A percentile compares a stretch with the other conserved stretches of the same genome.
Evolutionary conservation across 2,113 vertebrate species (phyloP).

Genomic region (Phycodurus eques): DNA sequence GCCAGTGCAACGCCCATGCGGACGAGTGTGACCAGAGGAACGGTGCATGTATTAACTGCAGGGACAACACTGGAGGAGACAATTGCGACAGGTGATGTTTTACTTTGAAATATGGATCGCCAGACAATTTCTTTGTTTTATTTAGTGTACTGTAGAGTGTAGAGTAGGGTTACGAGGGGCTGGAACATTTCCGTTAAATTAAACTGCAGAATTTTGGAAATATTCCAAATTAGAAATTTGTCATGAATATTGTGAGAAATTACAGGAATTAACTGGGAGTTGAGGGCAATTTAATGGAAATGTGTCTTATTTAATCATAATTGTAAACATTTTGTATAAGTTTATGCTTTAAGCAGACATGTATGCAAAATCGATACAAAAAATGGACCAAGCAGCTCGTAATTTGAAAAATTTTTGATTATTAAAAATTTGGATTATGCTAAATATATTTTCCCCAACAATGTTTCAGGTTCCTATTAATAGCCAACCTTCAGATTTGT

Average conservation of each 20-base stretch:
- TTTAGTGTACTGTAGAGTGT: background rate
- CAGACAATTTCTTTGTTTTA: background rate
- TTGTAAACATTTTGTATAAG: background rate
- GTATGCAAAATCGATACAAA: too few species aligned
- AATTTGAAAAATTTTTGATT: too few species aligned
- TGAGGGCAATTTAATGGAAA: background rate
- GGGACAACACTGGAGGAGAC: constrained; percentile 84
- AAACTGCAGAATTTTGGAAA: too few species aligned
- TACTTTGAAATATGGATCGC: background rate
- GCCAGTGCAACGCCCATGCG: constrained; percentile 85
- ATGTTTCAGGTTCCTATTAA: too few species aligned
- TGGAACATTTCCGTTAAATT: too few species aligned
- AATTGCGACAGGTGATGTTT: constrained; percentile 83
- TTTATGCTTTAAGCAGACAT: background rate
- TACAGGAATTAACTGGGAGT: too few species aligned
- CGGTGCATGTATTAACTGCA: constrained; percentile 83
- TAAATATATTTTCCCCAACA: too few species aligned
- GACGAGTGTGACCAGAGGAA: constrained; percentile 82
- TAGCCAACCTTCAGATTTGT: too few species aligned
- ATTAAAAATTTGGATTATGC: too few species aligned
- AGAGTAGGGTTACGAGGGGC: background rate
- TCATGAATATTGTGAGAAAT: too few species aligned
- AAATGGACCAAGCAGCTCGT: too few species aligned
- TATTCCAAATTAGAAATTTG: too few species aligned
- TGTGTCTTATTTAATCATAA: background rate